Percentiles rank a stretch among this genome's conserved stretches.
Conservation (phyloP, 2,113 vertebrate genomes). For the Halcyon senegalensis region DNA sequence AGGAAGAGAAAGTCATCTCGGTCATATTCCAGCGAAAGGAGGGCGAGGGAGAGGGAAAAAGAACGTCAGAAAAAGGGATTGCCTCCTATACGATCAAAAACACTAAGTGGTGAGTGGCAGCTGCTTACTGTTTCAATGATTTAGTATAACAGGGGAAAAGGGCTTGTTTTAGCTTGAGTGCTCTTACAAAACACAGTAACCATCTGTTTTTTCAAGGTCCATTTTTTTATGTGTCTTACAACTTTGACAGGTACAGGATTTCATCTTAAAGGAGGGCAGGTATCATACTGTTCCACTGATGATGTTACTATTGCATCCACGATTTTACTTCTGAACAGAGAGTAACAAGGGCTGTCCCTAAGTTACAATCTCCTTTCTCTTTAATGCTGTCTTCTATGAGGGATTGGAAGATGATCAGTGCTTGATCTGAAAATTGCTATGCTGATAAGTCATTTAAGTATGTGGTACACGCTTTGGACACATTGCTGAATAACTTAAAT, state of each 20-base stretch:
- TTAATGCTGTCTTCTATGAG: neutral
- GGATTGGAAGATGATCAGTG: neutral
- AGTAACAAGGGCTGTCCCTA: neutral
- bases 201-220: neutral
- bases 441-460: neutral
- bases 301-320: neutral
- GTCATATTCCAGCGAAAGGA: slow-evolving; percentile 94
- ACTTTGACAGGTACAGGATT: neutral
- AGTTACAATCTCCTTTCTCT: neutral
- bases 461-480: neutral
- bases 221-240: neutral
- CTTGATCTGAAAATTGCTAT: neutral
- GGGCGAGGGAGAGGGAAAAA: slow-evolving; percentile 92
- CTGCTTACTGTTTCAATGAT: neutral
- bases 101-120: slow-evolving; percentile 86
- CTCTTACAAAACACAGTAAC: neutral
- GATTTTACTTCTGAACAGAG: neutral
- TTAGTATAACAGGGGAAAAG: neutral
- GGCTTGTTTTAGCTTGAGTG: neutral
- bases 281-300: neutral
- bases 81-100: slow-evolving; percentile 92
- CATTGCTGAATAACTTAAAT: neutral
- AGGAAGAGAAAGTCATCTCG: slow-evolving; percentile 94
- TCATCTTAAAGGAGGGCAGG: neutral
- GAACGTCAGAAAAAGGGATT: slow-evolving; percentile 97